Evolutionary conservation across 2,888 invertebrate genomes (phyloP).

Genomic region (Drosophila prostipennis): DNA sequence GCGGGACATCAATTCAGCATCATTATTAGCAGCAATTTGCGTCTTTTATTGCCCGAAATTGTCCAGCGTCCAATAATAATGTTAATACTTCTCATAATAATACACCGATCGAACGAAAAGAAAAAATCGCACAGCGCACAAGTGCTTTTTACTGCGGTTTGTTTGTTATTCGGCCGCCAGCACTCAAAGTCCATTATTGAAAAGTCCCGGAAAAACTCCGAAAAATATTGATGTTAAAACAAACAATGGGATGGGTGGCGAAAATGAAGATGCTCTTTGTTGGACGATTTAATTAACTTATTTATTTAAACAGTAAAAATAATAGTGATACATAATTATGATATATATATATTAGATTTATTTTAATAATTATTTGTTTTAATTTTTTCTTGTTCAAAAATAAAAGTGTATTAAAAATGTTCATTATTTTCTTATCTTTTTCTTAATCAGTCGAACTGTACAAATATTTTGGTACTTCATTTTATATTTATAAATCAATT

Average conservation of each 20-base stretch:
- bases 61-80: conserved; percentile 75
- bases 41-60: conserved; percentile 74
- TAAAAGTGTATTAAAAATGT: no score
- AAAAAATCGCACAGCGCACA: conserved; percentile 40
- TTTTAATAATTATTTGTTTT: no score
- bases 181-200: conserved; percentile 63
- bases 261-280: neutral
- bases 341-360: no score
- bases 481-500: no score
- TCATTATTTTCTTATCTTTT: no score
- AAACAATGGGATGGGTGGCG: conserved; percentile 2
- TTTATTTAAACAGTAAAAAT: no score
- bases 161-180: conserved; percentile 53
- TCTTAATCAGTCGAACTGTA: no score
- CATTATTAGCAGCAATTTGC: conserved; percentile 73
- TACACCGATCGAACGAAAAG: conserved; percentile 51
- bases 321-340: no score
- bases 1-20: conserved; percentile 49
- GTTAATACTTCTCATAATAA: conserved; percentile 69
- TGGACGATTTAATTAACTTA: neutral
- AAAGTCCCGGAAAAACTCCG: conserved; percentile 65
- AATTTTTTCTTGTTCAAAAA: no score
- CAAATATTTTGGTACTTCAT: no score
- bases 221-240: conserved; percentile 36
- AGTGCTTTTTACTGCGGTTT: conserved; percentile 14